A percentile compares a stretch with the other conserved stretches of the same genome.
Evolutionary conservation across 2,888 invertebrate species (phyloP).

Genomic region (Congeria kusceri): DNA sequence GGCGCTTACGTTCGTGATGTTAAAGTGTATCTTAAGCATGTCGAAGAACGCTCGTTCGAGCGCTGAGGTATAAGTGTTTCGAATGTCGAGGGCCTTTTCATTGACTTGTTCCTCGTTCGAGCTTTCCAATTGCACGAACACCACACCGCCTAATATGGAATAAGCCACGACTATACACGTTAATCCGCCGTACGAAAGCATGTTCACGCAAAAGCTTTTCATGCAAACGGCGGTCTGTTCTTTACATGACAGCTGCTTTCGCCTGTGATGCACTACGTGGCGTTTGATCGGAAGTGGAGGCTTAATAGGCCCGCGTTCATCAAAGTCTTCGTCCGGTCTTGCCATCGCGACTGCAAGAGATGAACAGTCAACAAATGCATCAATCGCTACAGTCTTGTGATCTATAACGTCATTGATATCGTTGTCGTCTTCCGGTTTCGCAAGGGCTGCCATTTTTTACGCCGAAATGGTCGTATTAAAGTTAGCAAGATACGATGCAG

Average conservation of each 20-base stretch:
- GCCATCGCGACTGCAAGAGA: constrained; percentile 44
- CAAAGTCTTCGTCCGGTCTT: constrained; percentile 47
- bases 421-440: no score
- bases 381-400: constrained; percentile 6
- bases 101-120: constrained; percentile 71
- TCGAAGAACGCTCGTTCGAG: constrained; percentile 89
- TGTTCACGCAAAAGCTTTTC: constrained; percentile 92
- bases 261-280: constrained; percentile 12
- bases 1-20: constrained; percentile 86
- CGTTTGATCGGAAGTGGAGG: background rate
- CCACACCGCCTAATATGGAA: constrained; percentile 95
- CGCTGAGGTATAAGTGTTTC: constrained; percentile 7
- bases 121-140: constrained; percentile 92
- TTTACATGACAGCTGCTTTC: constrained; percentile 11
- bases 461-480: no score
- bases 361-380: constrained; percentile 32
- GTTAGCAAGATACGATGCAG: no score
- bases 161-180: constrained; percentile 96
- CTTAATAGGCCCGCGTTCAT: constrained; percentile 28
- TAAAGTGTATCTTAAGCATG: constrained; percentile 90
- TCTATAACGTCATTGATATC: background rate
- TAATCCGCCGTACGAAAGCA: constrained; percentile 98
- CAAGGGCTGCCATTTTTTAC: no score
- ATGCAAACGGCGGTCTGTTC: constrained; percentile 52
- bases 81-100: constrained; percentile 48